Evolutionary conservation across 2,888 invertebrate genomes (phyloP), one percentile per base, ranked within the genome.

Genomic region (Mesochorus sp.): DNA sequence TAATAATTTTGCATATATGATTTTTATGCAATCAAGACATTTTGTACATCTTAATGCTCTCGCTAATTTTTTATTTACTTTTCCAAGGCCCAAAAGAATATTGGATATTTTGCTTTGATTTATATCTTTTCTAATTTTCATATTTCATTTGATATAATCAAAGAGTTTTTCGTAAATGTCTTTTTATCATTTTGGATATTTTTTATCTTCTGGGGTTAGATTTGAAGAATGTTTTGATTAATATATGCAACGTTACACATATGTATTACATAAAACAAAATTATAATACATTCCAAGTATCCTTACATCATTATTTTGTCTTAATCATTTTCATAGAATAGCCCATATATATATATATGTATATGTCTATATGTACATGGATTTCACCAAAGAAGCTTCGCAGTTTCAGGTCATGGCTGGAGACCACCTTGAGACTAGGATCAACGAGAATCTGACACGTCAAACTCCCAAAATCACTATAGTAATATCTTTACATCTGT

Each of bases 391-490:
- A 55, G 19, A 37, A 75, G 28, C 39, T 12, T 26, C n/a, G 37
- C 19, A 47, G 47, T 55, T 47, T 14, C 26, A 14, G 47, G 34
- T 21, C 19, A 55, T 26, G 62, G 62, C 31, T 37, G 39, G 44
- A 28, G 47, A 31, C 24, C 68, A 24, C 26, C 68, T 64, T 31
- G 68, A 76, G 37, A 19, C 42, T 44, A 68, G 67, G 59, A 62
- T 62, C 55, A 67, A 61, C 61, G 55, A 72, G 72, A 55, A 67
- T 21, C 67, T 67, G 72, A 67, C 53, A 53, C 49, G 19, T 34
- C 61, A 61, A 55, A 55, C 47, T 55, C 42, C 42, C 21, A 67
- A 51, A 67, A 55, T 55, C 31, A 42, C 66, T 39, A 14, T 26
- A 66, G 34, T 49, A 51, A 34, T 44, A 55, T 53, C 53, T n/a